phyloP scores from a whole-genome alignment of 2,113 vertebrate species.

The Seriola aureovittata region DNA sequence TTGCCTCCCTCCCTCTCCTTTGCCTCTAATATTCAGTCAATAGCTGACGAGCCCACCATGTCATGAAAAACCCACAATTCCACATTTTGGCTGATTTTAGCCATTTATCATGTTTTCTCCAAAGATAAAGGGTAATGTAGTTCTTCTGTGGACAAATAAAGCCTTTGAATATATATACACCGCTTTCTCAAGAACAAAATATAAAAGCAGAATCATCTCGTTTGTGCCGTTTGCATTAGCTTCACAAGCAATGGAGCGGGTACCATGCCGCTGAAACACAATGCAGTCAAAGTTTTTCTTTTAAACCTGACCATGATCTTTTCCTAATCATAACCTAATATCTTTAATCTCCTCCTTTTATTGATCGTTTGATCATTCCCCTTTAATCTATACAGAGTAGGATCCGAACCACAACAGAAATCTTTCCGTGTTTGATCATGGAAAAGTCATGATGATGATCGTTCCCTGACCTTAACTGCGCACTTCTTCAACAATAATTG shows the following conservation, averaged over 20 bases:
- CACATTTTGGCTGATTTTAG: not conserved
- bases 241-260: not conserved
- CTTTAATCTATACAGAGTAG: no score
- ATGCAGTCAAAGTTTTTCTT: no score
- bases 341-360: no score
- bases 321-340: no score
- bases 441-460: no score
- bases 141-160: not conserved
- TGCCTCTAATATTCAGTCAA: conserved; percentile 23
- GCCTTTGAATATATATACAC: not conserved
- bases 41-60: conserved; percentile 4
- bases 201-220: not conserved
- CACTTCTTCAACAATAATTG: no score
- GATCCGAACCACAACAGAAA: no score
- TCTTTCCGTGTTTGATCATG: no score
- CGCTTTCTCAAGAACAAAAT: not conserved
- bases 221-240: not conserved
- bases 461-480: no score
- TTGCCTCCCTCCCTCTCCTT: conserved; percentile 1
- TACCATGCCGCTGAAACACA: no score
- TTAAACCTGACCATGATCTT: no score
- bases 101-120: not conserved
- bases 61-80: conserved; percentile 4
- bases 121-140: not conserved
- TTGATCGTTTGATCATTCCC: no score